Conservation (phyloP, 2,797 vertebrate species). For the Cuniculus paca region DNA sequence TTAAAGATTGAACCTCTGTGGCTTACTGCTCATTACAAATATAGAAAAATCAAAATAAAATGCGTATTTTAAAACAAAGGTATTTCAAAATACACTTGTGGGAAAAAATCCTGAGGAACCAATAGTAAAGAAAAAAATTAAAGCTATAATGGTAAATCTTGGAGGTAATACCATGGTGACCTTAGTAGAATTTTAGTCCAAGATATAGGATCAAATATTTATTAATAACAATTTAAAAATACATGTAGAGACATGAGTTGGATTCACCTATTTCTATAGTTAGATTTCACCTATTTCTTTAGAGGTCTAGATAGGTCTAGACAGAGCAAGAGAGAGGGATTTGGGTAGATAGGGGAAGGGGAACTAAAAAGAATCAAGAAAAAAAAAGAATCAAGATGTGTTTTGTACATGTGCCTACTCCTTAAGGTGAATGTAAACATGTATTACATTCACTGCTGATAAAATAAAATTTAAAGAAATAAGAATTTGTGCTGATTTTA, state of each 20-base stretch:
- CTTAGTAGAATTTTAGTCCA: not conserved
- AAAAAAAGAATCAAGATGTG: not conserved
- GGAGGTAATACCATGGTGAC: not conserved
- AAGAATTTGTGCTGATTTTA: too few relatives aligned
- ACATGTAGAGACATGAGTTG: not conserved
- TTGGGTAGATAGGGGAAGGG: not conserved
- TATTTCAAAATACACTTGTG: not conserved
- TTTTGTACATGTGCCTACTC: not conserved
- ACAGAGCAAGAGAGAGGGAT: not conserved
- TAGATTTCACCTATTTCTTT: not conserved
- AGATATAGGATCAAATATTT: not conserved
- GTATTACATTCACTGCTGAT: not conserved
- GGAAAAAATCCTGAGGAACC: not conserved
- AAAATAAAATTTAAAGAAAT: not conserved
- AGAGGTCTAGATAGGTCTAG: not conserved
- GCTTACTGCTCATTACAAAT: not conserved
- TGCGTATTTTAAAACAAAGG: not conserved
- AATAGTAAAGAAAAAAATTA: not conserved
- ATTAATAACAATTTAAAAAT: not conserved
- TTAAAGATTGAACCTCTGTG: not conserved
- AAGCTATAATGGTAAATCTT: not conserved
- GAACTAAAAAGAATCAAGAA: too few relatives aligned
- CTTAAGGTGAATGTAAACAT: not conserved
- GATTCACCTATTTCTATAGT: not conserved
- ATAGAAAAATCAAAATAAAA: not conserved